Evolutionary conservation across 92 coral and sea anemone species (phyloP), one percentile per base, ranked within the genome.

Genomic region (Actinostola sp.): DNA sequence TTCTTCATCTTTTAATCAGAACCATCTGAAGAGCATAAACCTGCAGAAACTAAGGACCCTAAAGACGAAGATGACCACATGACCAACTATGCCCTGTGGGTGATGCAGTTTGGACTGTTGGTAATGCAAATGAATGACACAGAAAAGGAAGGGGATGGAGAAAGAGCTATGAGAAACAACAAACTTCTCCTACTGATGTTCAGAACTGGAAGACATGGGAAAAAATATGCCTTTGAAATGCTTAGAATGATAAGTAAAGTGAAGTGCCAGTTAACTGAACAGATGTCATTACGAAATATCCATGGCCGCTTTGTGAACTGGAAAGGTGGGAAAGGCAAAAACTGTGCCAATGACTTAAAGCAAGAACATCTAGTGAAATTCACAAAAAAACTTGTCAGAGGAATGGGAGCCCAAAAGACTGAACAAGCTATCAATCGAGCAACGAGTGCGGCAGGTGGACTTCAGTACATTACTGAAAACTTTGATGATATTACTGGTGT

Each of bases 81-180:
- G 60, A 43, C 60, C 26, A 74, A 82, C 56, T 75, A 82, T 68
- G 77, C 50, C 23, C 39, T 66, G 21, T 76, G 80, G 75, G 53
- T 82, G 20, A 75, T 82, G 20, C 87, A 82, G 31, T 72, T 82
- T 77, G 82, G 77, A 24, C 38, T 51, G 54, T 25, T 82, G 51
- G 26, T 67, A 19, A 38, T 75, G 63, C 87, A 82, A 30, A 31
- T 82, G 65, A 82, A 82, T 82, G 82, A 81, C 39, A 82, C 82
- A 1, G 82, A 82, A 48, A 67, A 49, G 28, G 86, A 82, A 59
- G 90, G 90, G 4, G 86, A 85, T 73, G 85, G 90, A 6, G 79
- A 68, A n/a, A 30, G 77, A 27, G 65, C 63, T 8, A 3, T 71
- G 15, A 71, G 77, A 34, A 71, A 71, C 66, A 71, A 39, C 21